Conservation (phyloP, 2,113 vertebrate species). For the Tichodroma muraria region DNA sequence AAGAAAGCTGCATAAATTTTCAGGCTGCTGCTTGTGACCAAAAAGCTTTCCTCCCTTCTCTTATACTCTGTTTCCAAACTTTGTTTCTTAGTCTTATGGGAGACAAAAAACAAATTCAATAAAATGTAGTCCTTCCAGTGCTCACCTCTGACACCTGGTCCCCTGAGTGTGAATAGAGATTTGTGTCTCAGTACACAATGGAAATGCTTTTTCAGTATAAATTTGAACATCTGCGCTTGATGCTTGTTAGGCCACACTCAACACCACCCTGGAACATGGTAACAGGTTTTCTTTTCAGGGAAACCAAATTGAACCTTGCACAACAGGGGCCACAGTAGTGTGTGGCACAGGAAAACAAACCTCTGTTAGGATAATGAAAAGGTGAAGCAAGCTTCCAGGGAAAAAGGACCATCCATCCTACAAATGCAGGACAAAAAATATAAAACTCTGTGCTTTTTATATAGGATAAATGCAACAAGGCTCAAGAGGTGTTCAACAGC, state of each 20-base stretch:
- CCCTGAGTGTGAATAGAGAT: fast-evolving
- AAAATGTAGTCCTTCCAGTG: background rate
- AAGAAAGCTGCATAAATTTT: background rate
- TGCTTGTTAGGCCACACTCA: background rate
- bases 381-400: background rate
- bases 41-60: background rate
- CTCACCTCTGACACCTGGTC: background rate
- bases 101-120: background rate
- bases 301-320: background rate
- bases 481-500: background rate
- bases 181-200: background rate
- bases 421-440: background rate
- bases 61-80: background rate
- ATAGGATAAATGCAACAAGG: too few relatives aligned
- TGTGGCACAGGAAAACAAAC: background rate
- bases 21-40: background rate
- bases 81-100: background rate
- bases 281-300: background rate
- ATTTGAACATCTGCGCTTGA: background rate
- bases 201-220: background rate
- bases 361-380: background rate
- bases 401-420: background rate
- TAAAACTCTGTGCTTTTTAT: background rate
- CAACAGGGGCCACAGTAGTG: background rate
- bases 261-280: fast-evolving